These are phyloP conservation scores for Lasioglossum morio DNA, from an alignment of 2,888 invertebrate genomes.

Conservation along the genomic window DNA sequence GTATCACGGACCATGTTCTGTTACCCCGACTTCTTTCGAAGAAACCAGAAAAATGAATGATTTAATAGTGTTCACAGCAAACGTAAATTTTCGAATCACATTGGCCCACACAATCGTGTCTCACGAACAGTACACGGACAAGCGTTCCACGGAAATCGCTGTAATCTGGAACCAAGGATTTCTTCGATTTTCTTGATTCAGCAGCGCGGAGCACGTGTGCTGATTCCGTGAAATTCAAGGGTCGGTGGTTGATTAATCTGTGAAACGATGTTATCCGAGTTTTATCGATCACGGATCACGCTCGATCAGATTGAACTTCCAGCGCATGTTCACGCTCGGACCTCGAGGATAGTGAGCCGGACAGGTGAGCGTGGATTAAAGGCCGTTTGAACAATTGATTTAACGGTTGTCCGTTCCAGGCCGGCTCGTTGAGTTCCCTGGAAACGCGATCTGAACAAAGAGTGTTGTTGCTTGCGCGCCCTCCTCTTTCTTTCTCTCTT, in stretches of 20 bases:
- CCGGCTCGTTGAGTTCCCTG: slow-evolving; percentile 28
- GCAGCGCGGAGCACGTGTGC: not conserved
- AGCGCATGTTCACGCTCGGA: not conserved
- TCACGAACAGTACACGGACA: not conserved
- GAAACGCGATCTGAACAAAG: slow-evolving; percentile 41
- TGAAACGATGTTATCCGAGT: not conserved
- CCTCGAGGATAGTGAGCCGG: slow-evolving; percentile 18
- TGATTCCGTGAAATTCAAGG: not conserved
- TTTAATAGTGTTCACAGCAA: not conserved
- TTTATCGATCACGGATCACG: not conserved
- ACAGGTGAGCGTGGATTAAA: slow-evolving; percentile 46
- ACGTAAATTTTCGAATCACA: not conserved
- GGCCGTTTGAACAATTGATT: slow-evolving; percentile 60
- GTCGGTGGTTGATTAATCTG: not conserved
- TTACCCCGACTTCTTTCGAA: too few species aligned
- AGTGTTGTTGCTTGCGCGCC: not conserved
- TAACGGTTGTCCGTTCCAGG: slow-evolving; percentile 44
- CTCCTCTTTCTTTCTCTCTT: slow-evolving; percentile 1
- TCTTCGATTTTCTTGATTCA: not conserved
- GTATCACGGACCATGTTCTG: too few species aligned
- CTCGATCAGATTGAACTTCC: not conserved
- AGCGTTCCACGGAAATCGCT: not conserved
- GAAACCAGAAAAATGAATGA: not conserved
- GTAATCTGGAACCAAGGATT: not conserved
- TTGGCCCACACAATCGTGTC: not conserved